These are phyloP conservation scores for Eupithecia abbreviata DNA, from an alignment of 2,888 invertebrate species.

Conservation along the genomic window DNA sequence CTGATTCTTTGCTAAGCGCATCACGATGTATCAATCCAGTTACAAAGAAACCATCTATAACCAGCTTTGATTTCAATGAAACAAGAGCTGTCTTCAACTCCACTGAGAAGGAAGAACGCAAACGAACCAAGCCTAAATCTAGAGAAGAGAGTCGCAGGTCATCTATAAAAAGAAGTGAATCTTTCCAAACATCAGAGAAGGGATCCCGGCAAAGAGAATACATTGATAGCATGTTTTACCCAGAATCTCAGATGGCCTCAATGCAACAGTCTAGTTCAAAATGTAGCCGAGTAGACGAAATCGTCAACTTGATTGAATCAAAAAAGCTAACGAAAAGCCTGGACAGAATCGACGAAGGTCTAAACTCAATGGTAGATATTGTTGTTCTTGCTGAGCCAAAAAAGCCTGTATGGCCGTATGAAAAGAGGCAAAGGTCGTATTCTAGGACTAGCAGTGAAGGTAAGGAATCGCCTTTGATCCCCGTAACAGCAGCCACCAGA, in stretches of 20 bases:
- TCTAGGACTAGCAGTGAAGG: conserved; percentile 75
- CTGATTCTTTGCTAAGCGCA: conserved; percentile 88
- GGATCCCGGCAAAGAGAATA: conserved; percentile 77
- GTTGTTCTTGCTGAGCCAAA: conserved; percentile 85
- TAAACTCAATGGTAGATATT: conserved; percentile 89
- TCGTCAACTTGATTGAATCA: conserved; percentile 83
- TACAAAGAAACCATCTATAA: conserved; percentile 65
- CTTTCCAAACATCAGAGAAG: conserved; percentile 77
- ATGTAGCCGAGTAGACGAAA: conserved; percentile 77
- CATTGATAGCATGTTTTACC: conserved; percentile 85
- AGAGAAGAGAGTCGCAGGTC: conserved; percentile 68
- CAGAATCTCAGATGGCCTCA: conserved; percentile 75
- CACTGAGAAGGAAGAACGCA: conserved; percentile 76
- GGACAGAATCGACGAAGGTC: conserved; percentile 89
- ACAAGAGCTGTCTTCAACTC: conserved; percentile 85
- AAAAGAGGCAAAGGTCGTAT: conserved; percentile 71
- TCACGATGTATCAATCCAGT: conserved; percentile 79
- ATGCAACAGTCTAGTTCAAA: conserved; percentile 60
- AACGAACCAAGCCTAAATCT: conserved; percentile 70
- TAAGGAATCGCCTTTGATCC: conserved; percentile 70
- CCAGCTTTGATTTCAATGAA: conserved; percentile 76
- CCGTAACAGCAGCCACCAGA: conserved; percentile 66
- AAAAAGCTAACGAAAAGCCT: conserved; percentile 89
- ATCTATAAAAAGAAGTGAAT: conserved; percentile 77
- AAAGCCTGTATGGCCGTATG: conserved; percentile 72